Percentiles rank a stretch among this genome's conserved stretches.
These are phyloP conservation scores for Aphaenogaster rudis DNA, from an alignment of 1,140 invertebrate species.

Conservation along the genomic window DNA sequence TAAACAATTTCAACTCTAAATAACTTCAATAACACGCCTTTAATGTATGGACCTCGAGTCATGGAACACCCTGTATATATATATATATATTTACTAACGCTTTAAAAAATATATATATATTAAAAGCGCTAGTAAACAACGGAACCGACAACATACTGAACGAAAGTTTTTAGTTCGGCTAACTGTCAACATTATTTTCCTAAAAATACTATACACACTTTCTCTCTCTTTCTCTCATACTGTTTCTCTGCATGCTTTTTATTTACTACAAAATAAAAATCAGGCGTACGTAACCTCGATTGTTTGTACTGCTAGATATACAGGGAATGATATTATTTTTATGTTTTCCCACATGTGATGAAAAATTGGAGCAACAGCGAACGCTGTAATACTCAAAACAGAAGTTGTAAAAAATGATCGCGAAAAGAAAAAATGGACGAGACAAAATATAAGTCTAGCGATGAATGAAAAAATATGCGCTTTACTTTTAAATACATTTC, in stretches of 20 bases:
- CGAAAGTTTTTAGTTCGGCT: conserved; percentile 1
- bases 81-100: no score
- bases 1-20: no score
- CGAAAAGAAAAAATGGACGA: not conserved
- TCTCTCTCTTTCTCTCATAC: not conserved
- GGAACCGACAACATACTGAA: not conserved
- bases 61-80: no score
- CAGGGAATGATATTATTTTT: conserved; percentile 28
- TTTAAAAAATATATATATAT: not conserved
- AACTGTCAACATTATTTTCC: conserved; percentile 43
- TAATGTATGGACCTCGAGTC: no score
- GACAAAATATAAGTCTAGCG: not conserved
- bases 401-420: not conserved
- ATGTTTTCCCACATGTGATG: not conserved
- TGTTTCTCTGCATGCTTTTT: not conserved
- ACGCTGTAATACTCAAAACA: not conserved
- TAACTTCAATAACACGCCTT: no score
- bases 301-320: conserved; percentile 32
- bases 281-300: not conserved
- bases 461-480: not conserved
- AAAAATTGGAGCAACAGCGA: conserved; percentile 7
- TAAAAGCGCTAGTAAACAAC: not conserved
- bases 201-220: conserved; percentile 26
- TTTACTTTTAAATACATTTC: not conserved
- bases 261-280: conserved; percentile 15